A percentile compares a stretch with the other conserved stretches of the same genome.
phyloP scores from a whole-genome alignment of 2,888 invertebrate genomes.

The Sialis fuliginosa region DNA sequence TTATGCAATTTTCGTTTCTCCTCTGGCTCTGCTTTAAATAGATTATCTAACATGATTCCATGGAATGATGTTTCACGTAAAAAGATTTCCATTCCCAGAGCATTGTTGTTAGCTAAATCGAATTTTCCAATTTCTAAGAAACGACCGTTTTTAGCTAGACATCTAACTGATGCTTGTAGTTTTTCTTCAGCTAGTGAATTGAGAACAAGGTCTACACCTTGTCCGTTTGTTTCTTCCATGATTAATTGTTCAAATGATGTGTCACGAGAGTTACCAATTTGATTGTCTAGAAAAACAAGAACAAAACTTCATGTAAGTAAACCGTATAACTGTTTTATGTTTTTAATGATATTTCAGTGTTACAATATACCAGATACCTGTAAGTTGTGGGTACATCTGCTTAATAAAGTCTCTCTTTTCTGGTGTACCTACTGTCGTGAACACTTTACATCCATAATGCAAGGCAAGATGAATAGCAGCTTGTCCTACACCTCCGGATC shows the following conservation, averaged over 20 bases:
- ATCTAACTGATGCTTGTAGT: conserved; percentile 48
- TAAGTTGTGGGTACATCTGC: conserved; percentile 28
- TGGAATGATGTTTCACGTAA: conserved; percentile 57
- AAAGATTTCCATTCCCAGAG: conserved; percentile 45
- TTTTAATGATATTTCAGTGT: neutral
- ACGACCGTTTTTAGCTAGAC: conserved; percentile 39
- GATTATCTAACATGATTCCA: conserved; percentile 58
- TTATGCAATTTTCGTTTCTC: conserved; percentile 30
- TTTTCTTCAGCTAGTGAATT: conserved; percentile 91
- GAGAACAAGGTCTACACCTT: conserved; percentile 77
- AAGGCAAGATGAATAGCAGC: conserved; percentile 49
- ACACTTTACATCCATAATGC: conserved; percentile 35
- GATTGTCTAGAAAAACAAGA: conserved; percentile 23
- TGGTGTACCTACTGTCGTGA: conserved; percentile 39
- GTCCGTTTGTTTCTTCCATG: conserved; percentile 58
- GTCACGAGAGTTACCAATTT: conserved; percentile 79
- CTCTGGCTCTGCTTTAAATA: conserved; percentile 32
- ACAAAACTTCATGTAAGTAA: neutral
- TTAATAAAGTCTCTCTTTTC: conserved; percentile 33
- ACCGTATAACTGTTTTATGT: neutral
- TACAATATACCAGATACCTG: conserved; percentile 5
- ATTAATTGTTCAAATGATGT: conserved; percentile 77
- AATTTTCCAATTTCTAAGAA: conserved; percentile 80
- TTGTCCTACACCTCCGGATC: conserved; percentile 50
- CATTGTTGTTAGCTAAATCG: conserved; percentile 51